Base-by-base conservation (phyloP, 2,888 invertebrate genomes). In the Deroplatys truncata region DNA sequence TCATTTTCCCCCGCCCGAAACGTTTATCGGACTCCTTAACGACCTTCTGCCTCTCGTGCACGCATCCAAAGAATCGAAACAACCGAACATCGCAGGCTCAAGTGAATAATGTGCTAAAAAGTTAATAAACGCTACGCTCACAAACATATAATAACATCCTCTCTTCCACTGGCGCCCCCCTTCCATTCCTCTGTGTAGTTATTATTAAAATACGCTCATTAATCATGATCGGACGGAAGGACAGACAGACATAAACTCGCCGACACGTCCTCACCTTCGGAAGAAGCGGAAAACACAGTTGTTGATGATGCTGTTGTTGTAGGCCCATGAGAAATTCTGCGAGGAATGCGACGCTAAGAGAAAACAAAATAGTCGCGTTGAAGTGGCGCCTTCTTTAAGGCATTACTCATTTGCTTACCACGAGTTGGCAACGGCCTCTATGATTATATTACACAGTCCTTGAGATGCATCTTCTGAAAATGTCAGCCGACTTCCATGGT, bases 51-150 rank as follows among this genome's bases (percentile, higher is more conserved):
- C 56, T 72, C 43, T 72, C 56, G 56, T 72, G 56, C 56, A 72
- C 56, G 56, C 25, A 72, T 25, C 56, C 25, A 72, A 72, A 72
- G 56, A 72, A 72, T 20, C 56, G 56, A 72, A 72, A 72, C 56
- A 72, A 72, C 56, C 20, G 25, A 20, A 72, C 56, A 72, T 72
- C 56, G 20, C 20, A 72, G 56, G 25, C 56, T 25, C 85, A 49
- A n/a, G 43, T 85, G 49, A 85, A 85, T 85, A 85, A 85, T 43
- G 88, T 84, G 88, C 88, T 84, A 88, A 84, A 88, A 88, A 88
- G 88, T 88, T 88, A 88, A 88, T 88, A 88, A 88, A 88, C 88
- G 84, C 35, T 84, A 28, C 28, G 28, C 84, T 72, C 56, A 72
- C 56, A 72, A 72, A 72, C 56, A 72, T 72, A 72, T 72, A 72